These are phyloP conservation scores for Plutomurus gul DNA, from an alignment of 1,140 invertebrate genomes.

Conservation along the genomic window DNA sequence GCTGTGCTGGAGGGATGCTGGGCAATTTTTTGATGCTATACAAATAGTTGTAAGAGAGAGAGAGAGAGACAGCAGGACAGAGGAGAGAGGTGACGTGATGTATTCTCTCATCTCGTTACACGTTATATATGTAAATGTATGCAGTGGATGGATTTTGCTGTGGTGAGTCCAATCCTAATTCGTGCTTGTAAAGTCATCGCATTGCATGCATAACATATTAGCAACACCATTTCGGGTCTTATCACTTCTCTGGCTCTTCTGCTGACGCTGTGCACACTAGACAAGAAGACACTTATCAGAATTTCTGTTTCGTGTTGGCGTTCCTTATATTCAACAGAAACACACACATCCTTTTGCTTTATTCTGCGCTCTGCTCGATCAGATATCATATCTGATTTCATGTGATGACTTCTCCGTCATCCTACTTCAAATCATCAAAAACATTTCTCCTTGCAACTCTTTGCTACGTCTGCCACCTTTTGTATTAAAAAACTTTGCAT, in stretches of 20 bases:
- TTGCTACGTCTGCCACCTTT: neutral
- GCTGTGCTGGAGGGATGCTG: too few relatives aligned
- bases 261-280: neutral
- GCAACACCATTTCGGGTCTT: constrained; percentile 28
- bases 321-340: neutral
- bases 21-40: too few relatives aligned
- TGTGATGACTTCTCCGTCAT: neutral
- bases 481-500: neutral
- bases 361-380: neutral
- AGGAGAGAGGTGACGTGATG: constrained; percentile 23
- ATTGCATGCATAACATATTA: constrained; percentile 25
- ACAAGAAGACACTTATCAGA: neutral
- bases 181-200: neutral
- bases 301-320: constrained; percentile 3
- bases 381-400: constrained; percentile 9
- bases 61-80: too few relatives aligned
- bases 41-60: too few relatives aligned
- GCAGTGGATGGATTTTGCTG: neutral
- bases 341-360: neutral
- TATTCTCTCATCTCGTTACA: constrained; percentile 23
- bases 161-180: neutral
- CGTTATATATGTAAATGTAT: constrained; percentile 11
- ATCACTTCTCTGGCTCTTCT: neutral
- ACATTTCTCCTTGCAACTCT: neutral
- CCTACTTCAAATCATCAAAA: neutral